Percentiles rank a stretch among this genome's conserved stretches.
phyloP scores from a whole-genome alignment of 1,140 invertebrate genomes.

The Caenorhabditis briggsae region DNA sequence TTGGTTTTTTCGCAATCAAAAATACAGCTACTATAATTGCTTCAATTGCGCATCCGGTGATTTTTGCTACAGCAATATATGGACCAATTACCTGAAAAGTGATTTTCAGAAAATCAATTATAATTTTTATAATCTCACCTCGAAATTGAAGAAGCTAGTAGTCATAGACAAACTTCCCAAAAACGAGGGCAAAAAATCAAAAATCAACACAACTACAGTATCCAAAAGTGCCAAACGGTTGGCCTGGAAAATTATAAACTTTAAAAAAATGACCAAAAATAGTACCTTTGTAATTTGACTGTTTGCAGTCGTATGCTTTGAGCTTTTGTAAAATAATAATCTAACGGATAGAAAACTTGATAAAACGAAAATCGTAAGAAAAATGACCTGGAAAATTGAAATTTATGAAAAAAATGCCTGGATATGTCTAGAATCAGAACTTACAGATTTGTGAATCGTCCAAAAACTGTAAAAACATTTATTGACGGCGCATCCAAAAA shows the following conservation, averaged over 20 bases:
- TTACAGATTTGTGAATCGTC: background rate
- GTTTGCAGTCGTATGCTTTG: background rate
- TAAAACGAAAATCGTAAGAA: background rate
- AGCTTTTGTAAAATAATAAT: background rate
- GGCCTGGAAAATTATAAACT: background rate
- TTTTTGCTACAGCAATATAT: background rate
- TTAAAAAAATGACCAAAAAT: too few relatives aligned
- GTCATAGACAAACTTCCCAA: background rate
- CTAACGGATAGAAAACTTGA: background rate
- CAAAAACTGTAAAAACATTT: background rate
- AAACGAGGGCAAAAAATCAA: background rate
- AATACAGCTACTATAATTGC: background rate
- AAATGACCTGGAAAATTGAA: background rate
- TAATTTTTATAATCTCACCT: background rate
- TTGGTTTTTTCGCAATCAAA: background rate
- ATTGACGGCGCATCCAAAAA: background rate
- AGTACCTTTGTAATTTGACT: background rate
- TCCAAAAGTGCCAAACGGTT: background rate
- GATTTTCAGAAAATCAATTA: background rate
- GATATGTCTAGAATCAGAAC: background rate
- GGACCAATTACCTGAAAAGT: background rate
- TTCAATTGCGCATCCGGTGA: background rate
- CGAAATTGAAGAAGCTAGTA: background rate
- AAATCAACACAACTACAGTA: background rate
- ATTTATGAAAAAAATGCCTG: too few relatives aligned